These are phyloP conservation scores for Tonatia bakeri DNA, from an alignment of 2,113 vertebrate species.

Conservation along the genomic window DNA sequence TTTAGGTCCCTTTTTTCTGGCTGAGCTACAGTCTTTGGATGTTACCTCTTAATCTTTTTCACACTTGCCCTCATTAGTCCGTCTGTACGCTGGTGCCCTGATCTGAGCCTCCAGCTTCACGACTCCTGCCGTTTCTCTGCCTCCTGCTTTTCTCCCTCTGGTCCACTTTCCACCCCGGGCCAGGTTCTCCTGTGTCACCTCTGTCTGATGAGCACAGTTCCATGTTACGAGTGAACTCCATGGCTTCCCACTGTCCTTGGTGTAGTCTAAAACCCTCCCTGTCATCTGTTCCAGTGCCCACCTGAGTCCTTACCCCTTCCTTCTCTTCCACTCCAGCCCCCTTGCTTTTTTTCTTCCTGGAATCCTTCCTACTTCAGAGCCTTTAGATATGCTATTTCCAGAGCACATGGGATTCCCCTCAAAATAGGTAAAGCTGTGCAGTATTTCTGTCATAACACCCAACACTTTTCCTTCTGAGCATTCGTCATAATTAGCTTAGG, in stretches of 20 bases:
- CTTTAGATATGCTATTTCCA: neutral
- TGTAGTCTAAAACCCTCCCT: neutral
- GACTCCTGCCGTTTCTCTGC: neutral
- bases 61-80: neutral
- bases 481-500: neutral
- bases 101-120: neutral
- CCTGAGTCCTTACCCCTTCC: neutral
- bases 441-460: neutral
- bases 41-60: neutral
- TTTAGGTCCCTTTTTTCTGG: neutral
- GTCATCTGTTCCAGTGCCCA: neutral
- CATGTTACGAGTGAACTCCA: neutral
- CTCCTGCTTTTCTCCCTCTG: neutral
- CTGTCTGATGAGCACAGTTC: neutral
- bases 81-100: fast-evolving
- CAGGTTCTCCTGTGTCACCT: neutral
- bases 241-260: neutral
- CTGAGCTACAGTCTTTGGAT: neutral
- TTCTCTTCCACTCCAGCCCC: neutral
- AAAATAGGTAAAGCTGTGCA: neutral
- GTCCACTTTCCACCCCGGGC: neutral
- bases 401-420: neutral
- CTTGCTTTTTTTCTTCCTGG: neutral
- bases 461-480: neutral
- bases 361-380: neutral